Evolutionary conservation across 1,140 invertebrate species (phyloP).

Genomic region (Conus betulinus): DNA sequence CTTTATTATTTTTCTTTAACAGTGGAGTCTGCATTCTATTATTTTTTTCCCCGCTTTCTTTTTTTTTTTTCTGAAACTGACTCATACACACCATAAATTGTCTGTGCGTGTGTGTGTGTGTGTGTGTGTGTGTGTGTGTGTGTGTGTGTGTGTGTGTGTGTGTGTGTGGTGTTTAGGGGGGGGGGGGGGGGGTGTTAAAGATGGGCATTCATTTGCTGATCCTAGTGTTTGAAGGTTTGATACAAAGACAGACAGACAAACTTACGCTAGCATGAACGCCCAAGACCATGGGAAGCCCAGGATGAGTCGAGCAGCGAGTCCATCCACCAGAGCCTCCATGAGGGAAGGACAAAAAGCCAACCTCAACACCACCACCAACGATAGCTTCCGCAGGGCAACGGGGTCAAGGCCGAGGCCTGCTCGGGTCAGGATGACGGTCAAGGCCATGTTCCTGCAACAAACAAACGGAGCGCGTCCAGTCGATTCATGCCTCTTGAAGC

Average conservation of each 20-base stretch:
- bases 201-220: neutral
- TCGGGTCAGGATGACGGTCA: constrained; percentile 93
- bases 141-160: no score
- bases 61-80: no score
- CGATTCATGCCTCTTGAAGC: no score
- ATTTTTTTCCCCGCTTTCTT: no score
- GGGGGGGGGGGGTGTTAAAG: no score
- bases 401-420: constrained; percentile 94
- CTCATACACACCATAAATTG: no score
- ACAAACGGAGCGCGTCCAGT: no score
- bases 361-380: constrained; percentile 80
- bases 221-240: neutral
- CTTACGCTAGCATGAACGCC: constrained; percentile 84
- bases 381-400: constrained; percentile 85
- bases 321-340: constrained; percentile 84
- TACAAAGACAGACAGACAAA: neutral
- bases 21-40: no score
- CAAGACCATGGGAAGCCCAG: constrained; percentile 90
- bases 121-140: no score
- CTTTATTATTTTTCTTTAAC: no score
- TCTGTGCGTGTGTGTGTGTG: no score
- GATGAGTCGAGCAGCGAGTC: constrained; percentile 84
- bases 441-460: constrained; percentile 85
- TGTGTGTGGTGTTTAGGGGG: no score
- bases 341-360: constrained; percentile 90